Base-by-base conservation (phyloP, 2,113 vertebrate species). In the Fregata magnificens region DNA sequence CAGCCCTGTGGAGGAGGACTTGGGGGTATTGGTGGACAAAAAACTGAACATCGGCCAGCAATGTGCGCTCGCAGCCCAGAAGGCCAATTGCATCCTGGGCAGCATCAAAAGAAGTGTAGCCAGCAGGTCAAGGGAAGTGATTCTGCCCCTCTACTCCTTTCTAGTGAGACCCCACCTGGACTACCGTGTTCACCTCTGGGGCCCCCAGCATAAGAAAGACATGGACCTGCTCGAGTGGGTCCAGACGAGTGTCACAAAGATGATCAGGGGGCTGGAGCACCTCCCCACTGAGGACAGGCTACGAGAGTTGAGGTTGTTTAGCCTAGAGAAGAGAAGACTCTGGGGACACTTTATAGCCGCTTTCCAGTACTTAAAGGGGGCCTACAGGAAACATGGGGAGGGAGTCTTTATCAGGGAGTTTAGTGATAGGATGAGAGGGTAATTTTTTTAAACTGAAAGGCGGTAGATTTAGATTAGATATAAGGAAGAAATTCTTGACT, bases 91-190 rank as follows among this genome's bases (percentile, higher is more conserved):
- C 6, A 17, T 29, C 26, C 15, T 53, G 16, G 18, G 8, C 6
- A 71, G 8, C 19, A 82, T 24, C 17, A 56, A 47, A 61, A 53
- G 52, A 32, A 89, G 10, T 0, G 0, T 7, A 7, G 13, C 7
- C 25, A 67, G 24, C 3, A 49, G 31, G 10, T 24, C 0, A 0
- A 76, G 36, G 28, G 16, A 24, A 4, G 13, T 13, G 10, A 67
- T 45, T 86, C 13, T 76, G 2, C 5, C 11, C 3, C 3, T 69
- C n/a, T 59, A 2, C 21, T 66, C 47, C 5, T 0, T 13, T 56
- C 16, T 76, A 3, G 3, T 81, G 58, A 10, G 2, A 50, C 13
- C 2, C 5, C 28, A 45, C 11, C 17, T 71, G 22, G 11, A 5
- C 3, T 22, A 34, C 32, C 24, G 58, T 15, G 21, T 36, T 16